Evolutionary conservation across 2,888 invertebrate species (phyloP).

Genomic region (Sinelater perroti): DNA sequence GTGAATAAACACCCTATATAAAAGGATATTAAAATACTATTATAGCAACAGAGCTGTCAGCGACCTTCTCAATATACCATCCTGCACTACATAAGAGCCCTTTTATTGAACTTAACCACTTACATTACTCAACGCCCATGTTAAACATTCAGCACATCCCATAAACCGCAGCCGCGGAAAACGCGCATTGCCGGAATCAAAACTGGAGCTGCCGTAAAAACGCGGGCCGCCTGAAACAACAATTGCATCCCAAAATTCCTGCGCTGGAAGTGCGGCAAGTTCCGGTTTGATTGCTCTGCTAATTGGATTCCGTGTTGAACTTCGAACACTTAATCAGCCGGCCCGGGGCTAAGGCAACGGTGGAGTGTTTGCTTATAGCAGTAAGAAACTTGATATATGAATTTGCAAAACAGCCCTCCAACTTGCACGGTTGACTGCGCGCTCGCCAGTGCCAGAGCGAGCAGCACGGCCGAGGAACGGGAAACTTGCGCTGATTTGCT

Average conservation of each 20-base stretch:
- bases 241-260: not conserved
- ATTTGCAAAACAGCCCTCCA: constrained; percentile 16
- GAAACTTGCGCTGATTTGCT: no score
- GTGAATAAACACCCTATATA: no score
- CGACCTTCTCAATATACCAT: no score
- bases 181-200: not conserved
- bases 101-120: no score
- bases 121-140: no score
- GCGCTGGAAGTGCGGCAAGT: not conserved
- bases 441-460: no score
- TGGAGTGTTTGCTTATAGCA: constrained; percentile 22
- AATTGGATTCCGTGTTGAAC: constrained; percentile 27
- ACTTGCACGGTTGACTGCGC: not conserved
- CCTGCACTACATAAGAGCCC: no score
- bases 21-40: no score
- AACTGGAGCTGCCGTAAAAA: not conserved
- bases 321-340: constrained; percentile 26
- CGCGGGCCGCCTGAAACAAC: not conserved
- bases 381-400: constrained; percentile 25
- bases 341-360: constrained; percentile 14
- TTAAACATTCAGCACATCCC: no score
- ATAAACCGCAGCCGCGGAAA: no score
- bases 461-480: no score
- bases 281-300: constrained; percentile 25
- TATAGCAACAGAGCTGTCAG: no score